phyloP scores from a whole-genome alignment of 2,888 invertebrate genomes.

The Drosophila affinis region DNA sequence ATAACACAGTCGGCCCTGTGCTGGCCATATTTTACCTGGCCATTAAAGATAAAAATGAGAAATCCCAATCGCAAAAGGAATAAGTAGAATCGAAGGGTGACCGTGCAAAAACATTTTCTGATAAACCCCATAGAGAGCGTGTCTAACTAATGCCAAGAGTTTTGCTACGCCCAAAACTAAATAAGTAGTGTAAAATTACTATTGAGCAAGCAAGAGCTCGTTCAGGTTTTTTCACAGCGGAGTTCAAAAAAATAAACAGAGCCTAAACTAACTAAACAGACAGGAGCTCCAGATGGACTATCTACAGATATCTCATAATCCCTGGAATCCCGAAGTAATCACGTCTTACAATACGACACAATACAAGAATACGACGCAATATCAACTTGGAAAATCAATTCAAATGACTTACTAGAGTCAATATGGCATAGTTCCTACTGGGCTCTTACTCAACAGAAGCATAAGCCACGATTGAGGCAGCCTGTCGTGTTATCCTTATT shows the following conservation, averaged over 20 bases:
- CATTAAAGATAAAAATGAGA: conserved; percentile 12
- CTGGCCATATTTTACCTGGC: conserved; percentile 2
- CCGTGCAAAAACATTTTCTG: not conserved
- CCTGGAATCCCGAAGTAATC: no score
- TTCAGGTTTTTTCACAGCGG: no score
- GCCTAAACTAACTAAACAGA: no score
- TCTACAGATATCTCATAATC: no score
- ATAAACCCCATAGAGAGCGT: conserved; percentile 43
- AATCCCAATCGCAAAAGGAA: conserved; percentile 16
- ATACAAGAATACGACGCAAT: no score
- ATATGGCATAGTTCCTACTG: no score
- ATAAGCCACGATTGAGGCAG: not conserved
- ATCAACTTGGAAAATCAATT: no score
- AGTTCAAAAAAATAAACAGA: no score
- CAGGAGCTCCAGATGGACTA: no score
- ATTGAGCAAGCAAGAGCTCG: conserved; percentile 19
- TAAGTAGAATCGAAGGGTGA: conserved; percentile 1
- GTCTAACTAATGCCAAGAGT: conserved; percentile 4
- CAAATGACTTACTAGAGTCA: no score
- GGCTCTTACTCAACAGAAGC: not conserved
- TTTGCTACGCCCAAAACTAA: conserved; percentile 1
- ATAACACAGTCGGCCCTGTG: not conserved
- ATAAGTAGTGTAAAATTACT: conserved; percentile 6
- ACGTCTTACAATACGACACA: no score
- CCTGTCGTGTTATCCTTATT: not conserved